Base-by-base conservation (phyloP, 2,888 invertebrate species). In the Brachyopa scutellaris region DNA sequence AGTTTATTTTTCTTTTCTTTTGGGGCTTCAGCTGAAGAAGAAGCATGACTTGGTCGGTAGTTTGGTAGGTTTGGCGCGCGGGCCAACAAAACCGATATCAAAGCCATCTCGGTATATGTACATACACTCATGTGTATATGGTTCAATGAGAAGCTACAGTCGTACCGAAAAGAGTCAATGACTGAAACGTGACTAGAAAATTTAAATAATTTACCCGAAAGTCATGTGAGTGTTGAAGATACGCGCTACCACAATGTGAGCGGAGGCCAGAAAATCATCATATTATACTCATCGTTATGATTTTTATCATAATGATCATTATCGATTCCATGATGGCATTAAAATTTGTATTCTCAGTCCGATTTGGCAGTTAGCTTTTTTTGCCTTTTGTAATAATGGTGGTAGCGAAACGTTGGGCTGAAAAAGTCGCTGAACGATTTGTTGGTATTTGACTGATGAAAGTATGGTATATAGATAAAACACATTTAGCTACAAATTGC, bases 151-250 rank as follows among this genome's bases (percentile, higher is more conserved):
- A 57, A 64, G 76, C 57, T 62, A 40, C 69, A 76, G 74, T 53
- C 53, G 47, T 80, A 80, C 76, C 76, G 55, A 80, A 80, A 59
- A 64, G 79, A 80, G 80, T 80, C 80, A 80, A 80, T 80, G 80
- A 80, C 80, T 76, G 80, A 80, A 80, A 80, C 80, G 80, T 80
- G 80, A 80, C 80, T 80, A 69, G 76, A 80, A 80, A 80, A 80
- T 80, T 80, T 80, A 69, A 80, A 80, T 80, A 80, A 80, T 80
- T 76, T 80, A 66, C 55, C 69, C 69, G 51, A 80, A 74, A 64
- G 76, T 67, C 80, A 67, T 80, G 67, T 67, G 66, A 26, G 6
- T 26, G 6, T 6, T 26, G 19, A n/a, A 3, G n/a, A 17, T 38
- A 26, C 38, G 33, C 31, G 42, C 15, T 19, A 13, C 47, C 7